phyloP scores from a whole-genome alignment of 2,888 invertebrate genomes.

The Lordiphosa andalusiaca region DNA sequence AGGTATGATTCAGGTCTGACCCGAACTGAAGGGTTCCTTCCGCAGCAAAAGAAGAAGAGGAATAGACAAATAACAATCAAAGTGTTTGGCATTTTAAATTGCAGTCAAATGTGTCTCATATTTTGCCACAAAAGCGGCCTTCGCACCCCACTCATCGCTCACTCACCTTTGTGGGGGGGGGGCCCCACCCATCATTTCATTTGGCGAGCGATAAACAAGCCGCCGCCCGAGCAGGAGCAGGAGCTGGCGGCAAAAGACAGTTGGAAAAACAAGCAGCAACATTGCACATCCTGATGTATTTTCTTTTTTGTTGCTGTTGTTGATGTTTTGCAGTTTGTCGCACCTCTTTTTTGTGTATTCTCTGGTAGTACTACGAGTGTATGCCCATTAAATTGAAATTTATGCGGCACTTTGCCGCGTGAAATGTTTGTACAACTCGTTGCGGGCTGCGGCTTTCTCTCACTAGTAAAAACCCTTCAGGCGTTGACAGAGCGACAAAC shows the following conservation, averaged over 20 bases:
- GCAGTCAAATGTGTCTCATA: constrained; percentile 41
- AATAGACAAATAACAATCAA: constrained; percentile 40
- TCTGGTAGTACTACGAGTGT: constrained; percentile 20
- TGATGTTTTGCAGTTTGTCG: constrained; percentile 54
- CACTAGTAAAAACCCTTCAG: constrained; percentile 36
- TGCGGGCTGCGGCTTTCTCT: constrained; percentile 68
- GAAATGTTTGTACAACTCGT: constrained; percentile 74
- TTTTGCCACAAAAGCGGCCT: constrained; percentile 32
- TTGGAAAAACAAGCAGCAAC: constrained; percentile 38
- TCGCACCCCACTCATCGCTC: constrained; percentile 62
- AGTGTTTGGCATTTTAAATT: constrained; percentile 40
- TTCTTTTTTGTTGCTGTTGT: constrained; percentile 29
- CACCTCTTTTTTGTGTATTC: constrained; percentile 51
- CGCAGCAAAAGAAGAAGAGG: constrained; percentile 12
- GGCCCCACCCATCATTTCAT: constrained; percentile 66
- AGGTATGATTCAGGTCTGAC: too few relatives aligned
- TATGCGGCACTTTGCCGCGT: constrained; percentile 73
- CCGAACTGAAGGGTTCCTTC: too few relatives aligned
- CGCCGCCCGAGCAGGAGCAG: constrained; percentile 24
- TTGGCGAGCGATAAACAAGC: constrained; percentile 61
- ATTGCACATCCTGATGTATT: constrained; percentile 60
- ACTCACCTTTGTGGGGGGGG: constrained; percentile 11
- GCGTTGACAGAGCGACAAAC: constrained; percentile 72
- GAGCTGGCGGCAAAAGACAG: constrained; percentile 8
- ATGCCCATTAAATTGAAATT: constrained; percentile 70